Evolutionary conservation across 2,888 invertebrate genomes (phyloP).

Genomic region (Drosophila robusta): DNA sequence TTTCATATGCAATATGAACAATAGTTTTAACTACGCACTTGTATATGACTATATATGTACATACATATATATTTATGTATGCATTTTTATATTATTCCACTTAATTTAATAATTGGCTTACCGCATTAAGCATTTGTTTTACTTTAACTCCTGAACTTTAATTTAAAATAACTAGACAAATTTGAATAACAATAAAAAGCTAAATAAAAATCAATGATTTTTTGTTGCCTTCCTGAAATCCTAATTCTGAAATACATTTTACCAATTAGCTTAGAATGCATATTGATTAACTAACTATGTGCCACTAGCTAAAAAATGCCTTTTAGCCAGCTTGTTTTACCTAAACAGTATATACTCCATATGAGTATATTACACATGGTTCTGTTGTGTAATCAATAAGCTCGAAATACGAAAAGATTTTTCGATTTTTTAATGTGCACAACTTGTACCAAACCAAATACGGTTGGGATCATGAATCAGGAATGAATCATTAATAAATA

Average conservation of each 20-base stretch:
- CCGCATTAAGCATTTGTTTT: constrained; percentile 10
- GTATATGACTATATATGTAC: neutral
- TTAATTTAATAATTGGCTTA: constrained; percentile 26
- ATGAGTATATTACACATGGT: neutral
- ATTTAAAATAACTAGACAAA: neutral
- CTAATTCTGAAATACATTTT: neutral
- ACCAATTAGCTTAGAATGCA: neutral
- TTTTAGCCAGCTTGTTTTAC: neutral
- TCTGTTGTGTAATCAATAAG: neutral
- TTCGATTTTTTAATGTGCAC: too few species aligned
- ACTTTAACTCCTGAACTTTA: neutral
- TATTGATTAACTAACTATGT: neutral
- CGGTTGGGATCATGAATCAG: too few species aligned
- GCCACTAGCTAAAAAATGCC: neutral
- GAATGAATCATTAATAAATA: too few species aligned
- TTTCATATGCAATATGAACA: constrained; percentile 22
- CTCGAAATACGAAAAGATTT: neutral
- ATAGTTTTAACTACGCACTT: constrained; percentile 17
- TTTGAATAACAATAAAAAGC: neutral
- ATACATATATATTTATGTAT: neutral
- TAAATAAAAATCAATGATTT: neutral
- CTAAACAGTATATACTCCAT: neutral
- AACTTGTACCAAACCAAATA: too few species aligned
- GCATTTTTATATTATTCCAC: constrained; percentile 8
- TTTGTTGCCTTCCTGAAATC: neutral